Conservation (phyloP, 2,797 vertebrate species). For the Remorina albescens region DNA sequence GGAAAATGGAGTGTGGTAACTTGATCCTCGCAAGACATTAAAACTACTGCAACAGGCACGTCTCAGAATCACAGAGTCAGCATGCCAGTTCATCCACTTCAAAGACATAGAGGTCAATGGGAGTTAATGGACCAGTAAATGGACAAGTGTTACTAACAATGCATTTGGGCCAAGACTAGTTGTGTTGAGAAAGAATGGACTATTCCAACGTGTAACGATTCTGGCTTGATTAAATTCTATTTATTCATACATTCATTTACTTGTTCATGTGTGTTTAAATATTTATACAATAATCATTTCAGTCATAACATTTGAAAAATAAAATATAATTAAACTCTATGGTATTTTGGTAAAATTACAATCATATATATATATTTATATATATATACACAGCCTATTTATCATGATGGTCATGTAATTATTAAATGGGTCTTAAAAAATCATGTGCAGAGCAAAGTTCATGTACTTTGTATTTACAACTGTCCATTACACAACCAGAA, state of each 20-base stretch:
- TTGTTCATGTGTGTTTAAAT: too few species aligned
- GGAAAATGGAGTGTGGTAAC: constrained; percentile 74
- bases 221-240: background rate
- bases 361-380: too few species aligned
- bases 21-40: constrained; percentile 63
- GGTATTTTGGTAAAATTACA: too few species aligned
- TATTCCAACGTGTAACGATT: constrained; percentile 7
- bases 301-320: too few species aligned
- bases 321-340: too few species aligned
- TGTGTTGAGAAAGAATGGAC: constrained; percentile 11
- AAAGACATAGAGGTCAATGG: constrained; percentile 67
- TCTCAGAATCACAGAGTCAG: constrained; percentile 68
- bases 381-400: too few species aligned
- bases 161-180: constrained; percentile 37
- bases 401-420: background rate
- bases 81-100: constrained; percentile 61
- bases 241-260: too few species aligned
- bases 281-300: too few species aligned
- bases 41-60: constrained; percentile 70
- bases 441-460: background rate
- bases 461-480: background rate
- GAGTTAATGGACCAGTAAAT: constrained; percentile 58
- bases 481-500: constrained; percentile 12
- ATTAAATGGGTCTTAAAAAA: background rate
- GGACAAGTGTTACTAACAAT: constrained; percentile 60